Base-by-base conservation (phyloP, 2,113 vertebrate species). In the Manacus vitellinus region DNA sequence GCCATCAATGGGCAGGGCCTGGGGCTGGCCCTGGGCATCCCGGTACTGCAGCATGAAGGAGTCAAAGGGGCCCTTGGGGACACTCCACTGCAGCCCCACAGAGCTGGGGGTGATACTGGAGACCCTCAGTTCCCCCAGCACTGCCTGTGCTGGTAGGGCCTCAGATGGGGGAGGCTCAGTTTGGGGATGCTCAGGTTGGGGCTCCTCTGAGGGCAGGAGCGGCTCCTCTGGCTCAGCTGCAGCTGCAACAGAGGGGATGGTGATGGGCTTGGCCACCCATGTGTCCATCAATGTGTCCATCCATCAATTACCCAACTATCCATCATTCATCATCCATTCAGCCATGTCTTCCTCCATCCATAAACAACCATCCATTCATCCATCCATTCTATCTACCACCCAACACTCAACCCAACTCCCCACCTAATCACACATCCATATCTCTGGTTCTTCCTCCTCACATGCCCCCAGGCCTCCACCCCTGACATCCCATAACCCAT, bases 31-130 rank as follows among this genome's bases (percentile, higher is more conserved):
- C 0, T 95, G 76, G 3, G 15, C 78, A 35, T 94, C 88, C 49
- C 2, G 59, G 73, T 88, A 94, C 73, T 94, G 92, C 78, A 94
- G 67, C 16, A 33, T 17, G 12, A 98, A 98, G 47, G 97, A 98
- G 88, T 98, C 94, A 3, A 98, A 98, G 88, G 75, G 31, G 31
- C 97, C 97, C 71, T 72, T 24, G 0, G 17, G 90, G 59, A 98
- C 80, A 0, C 54, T 97, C 98, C 98, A 98, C 23, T 92, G 52
- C 47, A 96, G 49, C 12, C 31, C 6, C 14, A 84, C 1, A 0
- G 95, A 86, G 10, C 4, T 1, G 1, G 65, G 16, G 2, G n/a
- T n/a, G 28, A 47, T 8, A 4, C 23, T n/a, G 44, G 54, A 59
- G 14, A 59, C 44, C 20, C 0, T 44, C 37, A 83, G 37, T 6